Percentiles rank a stretch among this genome's conserved stretches.
These are phyloP conservation scores for Ichneumoninae sp. DNA, from an alignment of 2,888 invertebrate species.

Conservation along the genomic window DNA sequence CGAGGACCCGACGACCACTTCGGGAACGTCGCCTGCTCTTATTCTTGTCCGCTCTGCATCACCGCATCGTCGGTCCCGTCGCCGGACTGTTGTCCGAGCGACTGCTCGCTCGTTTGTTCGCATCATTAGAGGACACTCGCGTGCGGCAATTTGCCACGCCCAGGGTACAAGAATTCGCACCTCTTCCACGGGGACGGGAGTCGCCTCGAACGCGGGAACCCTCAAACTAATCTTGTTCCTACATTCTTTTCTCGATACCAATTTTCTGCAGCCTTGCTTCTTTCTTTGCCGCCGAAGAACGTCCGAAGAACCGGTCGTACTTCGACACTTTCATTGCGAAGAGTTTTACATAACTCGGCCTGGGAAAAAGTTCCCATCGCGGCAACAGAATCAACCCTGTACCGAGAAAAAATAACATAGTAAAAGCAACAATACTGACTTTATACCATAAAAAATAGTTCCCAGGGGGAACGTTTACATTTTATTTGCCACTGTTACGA, in stretches of 20 bases:
- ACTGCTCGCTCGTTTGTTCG: conserved; percentile 78
- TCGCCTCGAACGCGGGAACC: not conserved
- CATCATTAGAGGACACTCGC: conserved; percentile 80
- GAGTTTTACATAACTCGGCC: too few species aligned
- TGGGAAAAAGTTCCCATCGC: too few species aligned
- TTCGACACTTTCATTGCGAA: too few species aligned
- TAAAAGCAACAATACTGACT: too few species aligned
- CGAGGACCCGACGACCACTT: conserved; percentile 12
- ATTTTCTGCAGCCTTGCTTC: not conserved
- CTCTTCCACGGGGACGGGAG: conserved; percentile 68
- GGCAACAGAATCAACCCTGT: too few species aligned
- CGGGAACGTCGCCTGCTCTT: conserved; percentile 22
- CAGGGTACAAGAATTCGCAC: conserved; percentile 79
- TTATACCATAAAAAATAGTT: too few species aligned
- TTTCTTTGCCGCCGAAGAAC: not conserved
- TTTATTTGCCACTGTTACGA: too few species aligned
- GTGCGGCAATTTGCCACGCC: conserved; percentile 83
- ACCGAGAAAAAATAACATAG: too few species aligned
- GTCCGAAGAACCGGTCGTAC: too few species aligned
- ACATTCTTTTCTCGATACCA: too few species aligned
- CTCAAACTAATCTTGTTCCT: not conserved
- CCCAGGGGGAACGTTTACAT: too few species aligned
- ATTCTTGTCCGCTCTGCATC: conserved; percentile 52
- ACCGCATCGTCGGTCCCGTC: not conserved
- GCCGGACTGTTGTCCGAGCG: conserved; percentile 50